These are phyloP conservation scores for Philaethria dido DNA, from an alignment of 2,888 invertebrate species.

Conservation along the genomic window DNA sequence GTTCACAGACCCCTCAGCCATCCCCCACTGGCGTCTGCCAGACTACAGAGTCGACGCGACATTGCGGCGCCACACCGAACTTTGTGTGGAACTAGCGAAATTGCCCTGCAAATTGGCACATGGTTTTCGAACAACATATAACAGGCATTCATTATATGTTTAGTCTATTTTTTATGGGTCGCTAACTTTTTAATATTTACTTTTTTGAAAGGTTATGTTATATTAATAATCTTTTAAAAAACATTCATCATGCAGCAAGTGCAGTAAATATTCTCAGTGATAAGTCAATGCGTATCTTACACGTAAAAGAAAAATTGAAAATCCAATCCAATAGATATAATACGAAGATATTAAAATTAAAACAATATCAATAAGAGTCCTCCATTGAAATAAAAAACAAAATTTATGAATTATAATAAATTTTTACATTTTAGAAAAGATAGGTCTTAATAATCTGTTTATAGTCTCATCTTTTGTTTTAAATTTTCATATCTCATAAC, in stretches of 20 bases:
- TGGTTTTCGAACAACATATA: constrained; percentile 36
- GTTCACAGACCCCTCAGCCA: constrained; percentile 51
- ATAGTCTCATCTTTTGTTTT: background rate
- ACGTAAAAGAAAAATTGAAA: too few relatives aligned
- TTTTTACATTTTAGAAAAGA: background rate
- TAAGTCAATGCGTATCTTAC: too few relatives aligned
- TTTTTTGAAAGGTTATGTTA: too few relatives aligned
- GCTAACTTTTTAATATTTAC: too few relatives aligned
- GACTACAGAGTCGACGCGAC: constrained; percentile 65
- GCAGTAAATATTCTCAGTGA: too few relatives aligned
- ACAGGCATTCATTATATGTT: constrained; percentile 19
- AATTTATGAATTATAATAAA: background rate
- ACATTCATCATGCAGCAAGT: too few relatives aligned
- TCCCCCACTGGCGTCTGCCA: constrained; percentile 58
- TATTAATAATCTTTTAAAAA: too few relatives aligned
- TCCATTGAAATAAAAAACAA: too few relatives aligned
- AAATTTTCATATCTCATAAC: background rate
- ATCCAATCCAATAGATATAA: too few relatives aligned
- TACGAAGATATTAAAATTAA: too few relatives aligned
- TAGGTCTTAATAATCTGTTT: background rate
- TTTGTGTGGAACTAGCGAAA: constrained; percentile 45
- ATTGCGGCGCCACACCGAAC: constrained; percentile 58
- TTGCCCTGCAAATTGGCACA: constrained; percentile 50
- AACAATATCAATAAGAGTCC: too few relatives aligned
- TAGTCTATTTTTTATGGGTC: constrained; percentile 14